Evolutionary conservation across 2,888 invertebrate species (phyloP), one percentile per base, ranked within the genome.

Genomic region (Protonemura montana): DNA sequence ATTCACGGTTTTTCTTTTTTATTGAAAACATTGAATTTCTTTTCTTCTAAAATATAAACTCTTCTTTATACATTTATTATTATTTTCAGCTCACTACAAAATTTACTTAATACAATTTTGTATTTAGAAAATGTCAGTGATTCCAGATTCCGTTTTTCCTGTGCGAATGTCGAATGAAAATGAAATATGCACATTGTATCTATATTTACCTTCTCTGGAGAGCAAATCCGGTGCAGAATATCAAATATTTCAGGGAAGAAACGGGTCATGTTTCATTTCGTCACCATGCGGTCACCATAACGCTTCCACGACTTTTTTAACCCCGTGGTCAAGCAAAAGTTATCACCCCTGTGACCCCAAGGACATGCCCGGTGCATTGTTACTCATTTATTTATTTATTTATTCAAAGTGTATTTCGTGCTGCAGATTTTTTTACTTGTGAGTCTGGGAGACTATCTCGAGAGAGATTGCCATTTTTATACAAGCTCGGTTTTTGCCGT

Each of bases 381-480:
- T 59, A 59, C 59, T 59, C 59, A 59, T 59, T 59, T 59, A 59
- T 59, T 59, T 35, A 35, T 35, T 35, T 59, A 59, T 59, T 59
- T 59, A 59, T 59, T 59, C 59, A 59, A 59, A 59, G 59, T 59
- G 7, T 59, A 59, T 59, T 59, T 59, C 59, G 59, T 59, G 21
- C 7, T 59, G 59, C 59, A 59, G 59, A 59, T 59, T 59, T 59
- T 35, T 59, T 59, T 59, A 21, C 59, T 59, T 59, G 59, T 16
- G 59, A 59, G 59, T 16, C 13, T 13, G 21, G 21, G 59, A 59
- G 59, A 59, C 13, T 13, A 59, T 59, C 59, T 59, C 59, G 59
- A 59, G 59, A 59, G 59, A 59, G 59, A 59, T 59, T 59, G 59
- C 59, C 59, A 59, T 59, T 59, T 59, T 59, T 59, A 59, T 59